Evolutionary conservation across 2,797 vertebrate genomes (phyloP).

Genomic region (Delichon dasypus): DNA sequence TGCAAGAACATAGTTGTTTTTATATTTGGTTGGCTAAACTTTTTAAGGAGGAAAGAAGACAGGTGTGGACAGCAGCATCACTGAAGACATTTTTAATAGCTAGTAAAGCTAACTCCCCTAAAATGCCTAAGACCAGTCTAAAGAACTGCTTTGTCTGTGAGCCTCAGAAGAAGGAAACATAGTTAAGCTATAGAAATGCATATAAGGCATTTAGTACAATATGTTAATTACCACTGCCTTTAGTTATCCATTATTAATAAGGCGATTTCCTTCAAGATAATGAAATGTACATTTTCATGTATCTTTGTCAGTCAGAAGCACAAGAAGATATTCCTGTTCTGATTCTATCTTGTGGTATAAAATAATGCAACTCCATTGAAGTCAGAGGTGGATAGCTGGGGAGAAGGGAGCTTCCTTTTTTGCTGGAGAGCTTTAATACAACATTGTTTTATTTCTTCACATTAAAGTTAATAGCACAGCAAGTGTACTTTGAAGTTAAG

Average conservation of each 20-base stretch:
- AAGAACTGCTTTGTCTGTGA: not conserved
- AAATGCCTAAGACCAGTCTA: not conserved
- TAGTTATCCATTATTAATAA: not conserved
- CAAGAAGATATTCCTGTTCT: not conserved
- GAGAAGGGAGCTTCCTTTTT: not conserved
- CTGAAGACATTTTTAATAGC: not conserved
- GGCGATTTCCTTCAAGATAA: not conserved
- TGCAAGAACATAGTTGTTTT: not conserved
- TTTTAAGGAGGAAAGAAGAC: not conserved
- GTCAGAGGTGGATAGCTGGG: not conserved
- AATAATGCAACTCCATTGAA: not conserved
- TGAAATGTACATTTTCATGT: not conserved
- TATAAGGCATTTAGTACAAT: not conserved
- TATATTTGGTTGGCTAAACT: not conserved
- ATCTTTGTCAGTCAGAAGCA: not conserved
- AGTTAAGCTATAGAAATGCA: not conserved
- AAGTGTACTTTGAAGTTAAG: conserved; percentile 70
- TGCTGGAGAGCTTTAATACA: not conserved
- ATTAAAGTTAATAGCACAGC: conserved; percentile 38
- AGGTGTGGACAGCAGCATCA: not conserved
- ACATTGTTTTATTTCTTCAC: conserved; percentile 46
- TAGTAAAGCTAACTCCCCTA: not conserved
- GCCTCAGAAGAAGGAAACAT: not conserved
- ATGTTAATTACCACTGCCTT: not conserved
- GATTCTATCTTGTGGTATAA: not conserved